Evolutionary conservation across 2,888 invertebrate species (phyloP).

Genomic region (Tetragonisca angustula): DNA sequence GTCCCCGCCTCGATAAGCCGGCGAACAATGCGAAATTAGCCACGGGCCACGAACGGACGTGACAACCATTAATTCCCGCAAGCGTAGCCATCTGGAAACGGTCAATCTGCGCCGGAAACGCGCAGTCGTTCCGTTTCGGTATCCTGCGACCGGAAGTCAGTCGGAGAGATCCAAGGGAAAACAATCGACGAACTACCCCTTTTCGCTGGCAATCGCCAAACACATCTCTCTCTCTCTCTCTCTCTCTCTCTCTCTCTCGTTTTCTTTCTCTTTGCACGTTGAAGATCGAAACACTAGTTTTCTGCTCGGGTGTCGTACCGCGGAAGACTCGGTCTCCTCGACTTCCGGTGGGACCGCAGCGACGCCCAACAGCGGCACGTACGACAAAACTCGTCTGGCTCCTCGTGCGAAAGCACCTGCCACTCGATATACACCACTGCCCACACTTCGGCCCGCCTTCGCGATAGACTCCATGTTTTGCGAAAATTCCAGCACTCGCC

Average conservation of each 20-base stretch:
- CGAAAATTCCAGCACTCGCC: slow-evolving; percentile 2
- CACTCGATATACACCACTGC: slow-evolving; percentile 79
- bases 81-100: slow-evolving; percentile 13
- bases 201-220: not conserved
- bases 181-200: not conserved
- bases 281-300: not conserved
- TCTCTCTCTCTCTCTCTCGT: not conserved
- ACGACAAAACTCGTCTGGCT: slow-evolving; percentile 78
- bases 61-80: slow-evolving; percentile 21
- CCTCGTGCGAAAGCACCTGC: slow-evolving; percentile 79
- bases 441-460: slow-evolving; percentile 79
- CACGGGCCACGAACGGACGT: slow-evolving; percentile 29
- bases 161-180: not conserved
- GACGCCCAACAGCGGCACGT: slow-evolving; percentile 79
- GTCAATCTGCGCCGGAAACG: slow-evolving; percentile 31
- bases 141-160: slow-evolving; percentile 25
- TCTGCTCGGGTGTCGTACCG: slow-evolving; percentile 65
- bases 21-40: slow-evolving; percentile 34
- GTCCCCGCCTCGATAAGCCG: slow-evolving; percentile 23
- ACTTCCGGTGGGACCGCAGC: slow-evolving; percentile 59
- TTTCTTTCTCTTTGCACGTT: not conserved
- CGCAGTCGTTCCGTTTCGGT: slow-evolving; percentile 21
- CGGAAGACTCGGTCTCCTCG: slow-evolving; percentile 63
- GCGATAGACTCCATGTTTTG: slow-evolving; percentile 79
- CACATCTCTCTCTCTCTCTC: too few species aligned